Percentiles rank a stretch among this genome's conserved stretches.
phyloP scores from a whole-genome alignment of 2,888 invertebrate genomes.

The Caradrina kadenii region DNA sequence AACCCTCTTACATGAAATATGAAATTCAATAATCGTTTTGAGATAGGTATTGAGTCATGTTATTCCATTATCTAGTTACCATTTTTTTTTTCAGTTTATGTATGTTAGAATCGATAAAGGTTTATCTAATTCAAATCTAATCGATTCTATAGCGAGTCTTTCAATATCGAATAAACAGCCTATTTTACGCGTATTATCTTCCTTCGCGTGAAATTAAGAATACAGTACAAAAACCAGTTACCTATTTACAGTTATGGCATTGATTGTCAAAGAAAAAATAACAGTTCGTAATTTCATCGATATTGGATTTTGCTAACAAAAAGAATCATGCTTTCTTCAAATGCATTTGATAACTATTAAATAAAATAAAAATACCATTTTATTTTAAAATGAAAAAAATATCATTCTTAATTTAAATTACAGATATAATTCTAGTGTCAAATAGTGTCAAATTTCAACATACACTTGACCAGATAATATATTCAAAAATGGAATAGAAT shows the following conservation, averaged over 20 bases:
- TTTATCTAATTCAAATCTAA: constrained; percentile 16
- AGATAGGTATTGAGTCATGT: not conserved
- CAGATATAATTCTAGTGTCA: no score
- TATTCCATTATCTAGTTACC: not conserved
- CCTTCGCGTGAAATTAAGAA: constrained; percentile 19
- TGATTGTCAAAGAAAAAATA: constrained; percentile 12
- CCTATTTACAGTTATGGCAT: constrained; percentile 1
- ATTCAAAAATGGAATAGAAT: not conserved
- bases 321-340: constrained; percentile 2
- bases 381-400: no score
- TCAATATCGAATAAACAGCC: constrained; percentile 8
- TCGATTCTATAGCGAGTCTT: not conserved
- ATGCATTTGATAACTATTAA: not conserved
- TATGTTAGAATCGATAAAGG: constrained; percentile 12
- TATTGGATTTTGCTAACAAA: not conserved
- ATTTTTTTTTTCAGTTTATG: constrained; percentile 7
- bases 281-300: not conserved
- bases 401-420: no score
- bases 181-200: constrained; percentile 41
- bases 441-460: no score
- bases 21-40: constrained; percentile 3
- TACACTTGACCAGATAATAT: no score
- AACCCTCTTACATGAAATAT: not conserved
- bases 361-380: not conserved
- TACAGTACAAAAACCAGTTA: constrained; percentile 21